phyloP scores from a whole-genome alignment of 2,113 vertebrate genomes.

The Neolamprologus devosi region DNA sequence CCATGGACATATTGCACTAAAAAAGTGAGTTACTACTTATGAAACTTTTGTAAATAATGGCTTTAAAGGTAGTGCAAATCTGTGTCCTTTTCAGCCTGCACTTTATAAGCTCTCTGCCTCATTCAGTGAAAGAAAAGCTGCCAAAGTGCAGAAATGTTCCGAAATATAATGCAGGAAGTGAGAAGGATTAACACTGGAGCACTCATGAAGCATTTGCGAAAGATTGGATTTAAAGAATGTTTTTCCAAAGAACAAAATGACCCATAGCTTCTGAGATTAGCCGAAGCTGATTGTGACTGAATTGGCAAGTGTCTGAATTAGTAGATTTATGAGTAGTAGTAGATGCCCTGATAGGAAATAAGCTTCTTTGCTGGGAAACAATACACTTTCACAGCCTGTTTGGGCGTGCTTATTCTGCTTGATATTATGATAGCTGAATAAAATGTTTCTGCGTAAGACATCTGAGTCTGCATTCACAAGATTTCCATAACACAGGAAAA shows the following conservation, averaged over 20 bases:
- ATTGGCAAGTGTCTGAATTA: background rate
- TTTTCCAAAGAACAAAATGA: background rate
- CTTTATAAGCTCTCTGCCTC: background rate
- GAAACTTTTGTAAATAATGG: background rate
- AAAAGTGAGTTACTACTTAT: background rate
- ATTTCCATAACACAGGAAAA: background rate
- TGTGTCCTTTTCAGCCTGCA: background rate
- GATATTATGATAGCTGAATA: background rate
- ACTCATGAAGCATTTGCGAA: background rate
- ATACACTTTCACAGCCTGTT: background rate
- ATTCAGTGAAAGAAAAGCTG: background rate
- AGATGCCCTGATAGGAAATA: background rate
- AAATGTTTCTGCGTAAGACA: background rate
- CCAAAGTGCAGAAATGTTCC: background rate
- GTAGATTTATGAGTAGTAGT: background rate
- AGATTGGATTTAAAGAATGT: background rate
- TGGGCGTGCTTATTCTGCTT: background rate
- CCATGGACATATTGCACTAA: background rate
- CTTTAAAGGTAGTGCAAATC: background rate
- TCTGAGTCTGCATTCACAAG: background rate
- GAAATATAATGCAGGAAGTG: background rate
- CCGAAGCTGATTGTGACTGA: background rate
- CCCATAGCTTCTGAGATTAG: background rate
- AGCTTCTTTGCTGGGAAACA: background rate
- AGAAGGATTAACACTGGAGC: background rate